These are phyloP conservation scores for Scotopteryx bipunctaria DNA, from an alignment of 2,888 invertebrate species.

Conservation along the genomic window DNA sequence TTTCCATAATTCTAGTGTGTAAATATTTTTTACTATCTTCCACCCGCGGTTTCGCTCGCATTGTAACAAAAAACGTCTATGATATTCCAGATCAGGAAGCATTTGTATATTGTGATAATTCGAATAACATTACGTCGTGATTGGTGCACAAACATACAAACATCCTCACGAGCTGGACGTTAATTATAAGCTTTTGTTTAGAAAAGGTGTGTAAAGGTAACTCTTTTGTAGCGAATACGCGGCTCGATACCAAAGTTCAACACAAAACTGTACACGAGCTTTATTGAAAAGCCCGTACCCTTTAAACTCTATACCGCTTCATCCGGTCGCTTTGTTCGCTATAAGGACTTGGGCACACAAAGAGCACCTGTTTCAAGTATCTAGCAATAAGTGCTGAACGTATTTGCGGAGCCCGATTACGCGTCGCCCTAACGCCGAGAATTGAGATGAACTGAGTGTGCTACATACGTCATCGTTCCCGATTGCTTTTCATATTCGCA, in stretches of 20 bases:
- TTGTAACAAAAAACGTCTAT: too few species aligned
- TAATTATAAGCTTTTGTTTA: not conserved
- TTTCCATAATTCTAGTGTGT: too few species aligned
- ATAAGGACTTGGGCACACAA: constrained; percentile 67
- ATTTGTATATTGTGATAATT: too few species aligned
- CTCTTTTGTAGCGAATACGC: constrained; percentile 12
- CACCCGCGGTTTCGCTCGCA: too few species aligned
- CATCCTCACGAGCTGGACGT: too few species aligned
- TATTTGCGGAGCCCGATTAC: constrained; percentile 78
- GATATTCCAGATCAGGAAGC: too few species aligned
- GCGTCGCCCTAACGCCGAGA: constrained; percentile 53
- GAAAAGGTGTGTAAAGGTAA: constrained; percentile 4
- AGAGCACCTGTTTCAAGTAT: constrained; percentile 70
- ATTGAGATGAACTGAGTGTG: constrained; percentile 43
- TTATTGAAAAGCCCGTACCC: constrained; percentile 39
- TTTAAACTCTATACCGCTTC: constrained; percentile 58
- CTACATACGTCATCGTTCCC: constrained; percentile 29
- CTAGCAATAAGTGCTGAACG: constrained; percentile 74
- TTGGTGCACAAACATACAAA: too few species aligned
- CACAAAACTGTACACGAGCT: constrained; percentile 35
- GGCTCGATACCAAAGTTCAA: constrained; percentile 30
- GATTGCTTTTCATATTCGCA: constrained; percentile 28
- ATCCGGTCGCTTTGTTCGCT: constrained; percentile 65
- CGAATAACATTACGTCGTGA: too few species aligned
- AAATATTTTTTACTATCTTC: too few species aligned